Evolutionary conservation across 2,888 invertebrate species (phyloP).

Genomic region (Drosophila quasianomalipes): DNA sequence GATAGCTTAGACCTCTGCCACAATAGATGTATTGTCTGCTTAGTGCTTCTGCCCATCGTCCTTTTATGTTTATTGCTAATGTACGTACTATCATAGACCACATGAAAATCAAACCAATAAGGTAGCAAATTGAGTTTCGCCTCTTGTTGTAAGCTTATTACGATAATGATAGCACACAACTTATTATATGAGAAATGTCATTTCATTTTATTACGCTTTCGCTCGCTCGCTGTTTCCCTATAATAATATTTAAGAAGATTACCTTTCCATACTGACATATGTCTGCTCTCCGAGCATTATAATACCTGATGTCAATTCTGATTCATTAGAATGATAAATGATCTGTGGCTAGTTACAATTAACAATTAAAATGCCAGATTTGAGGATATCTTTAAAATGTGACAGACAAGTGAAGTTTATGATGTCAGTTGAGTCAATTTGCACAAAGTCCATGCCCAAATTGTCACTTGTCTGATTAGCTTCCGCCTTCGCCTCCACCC

Average conservation of each 20-base stretch:
- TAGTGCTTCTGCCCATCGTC: not conserved
- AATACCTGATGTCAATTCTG: not conserved
- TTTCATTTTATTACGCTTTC: constrained; percentile 1
- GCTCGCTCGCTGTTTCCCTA: constrained; percentile 1
- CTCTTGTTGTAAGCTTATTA: constrained; percentile 11
- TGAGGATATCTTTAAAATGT: constrained; percentile 38
- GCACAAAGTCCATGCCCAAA: constrained; percentile 40
- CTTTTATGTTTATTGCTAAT: not conserved
- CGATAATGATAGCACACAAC: constrained; percentile 20
- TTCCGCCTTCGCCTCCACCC: constrained; percentile 49
- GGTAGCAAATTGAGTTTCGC: constrained; percentile 26
- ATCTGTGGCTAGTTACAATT: not conserved
- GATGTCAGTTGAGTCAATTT: constrained; percentile 45
- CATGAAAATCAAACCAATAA: constrained; percentile 17
- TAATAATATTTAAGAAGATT: constrained; percentile 51
- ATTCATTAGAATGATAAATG: not conserved
- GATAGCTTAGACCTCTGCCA: not conserved
- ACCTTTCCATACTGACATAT: constrained; percentile 30
- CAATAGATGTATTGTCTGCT: not conserved
- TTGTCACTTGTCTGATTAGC: constrained; percentile 52
- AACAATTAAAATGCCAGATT: constrained; percentile 13
- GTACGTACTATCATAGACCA: constrained; percentile 1
- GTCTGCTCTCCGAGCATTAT: not conserved
- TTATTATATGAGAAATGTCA: constrained; percentile 17
- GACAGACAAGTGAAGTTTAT: constrained; percentile 37